Evolutionary conservation across 2,113 vertebrate species (phyloP).

Genomic region (Galemys pyrenaicus): DNA sequence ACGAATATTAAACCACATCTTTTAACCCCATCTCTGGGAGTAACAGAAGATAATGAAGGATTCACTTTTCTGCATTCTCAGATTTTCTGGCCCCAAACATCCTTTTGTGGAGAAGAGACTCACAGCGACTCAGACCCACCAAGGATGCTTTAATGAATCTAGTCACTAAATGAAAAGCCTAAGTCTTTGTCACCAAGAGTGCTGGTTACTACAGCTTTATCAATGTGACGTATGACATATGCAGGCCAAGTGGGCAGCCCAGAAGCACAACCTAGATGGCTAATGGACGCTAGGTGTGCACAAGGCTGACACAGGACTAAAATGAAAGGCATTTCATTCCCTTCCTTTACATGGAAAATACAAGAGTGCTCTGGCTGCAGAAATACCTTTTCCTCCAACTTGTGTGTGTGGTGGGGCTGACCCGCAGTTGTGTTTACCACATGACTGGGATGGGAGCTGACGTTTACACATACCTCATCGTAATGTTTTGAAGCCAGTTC

Average conservation of each 20-base stretch:
- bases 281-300: neutral
- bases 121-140: neutral
- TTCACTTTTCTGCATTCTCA: neutral
- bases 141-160: neutral
- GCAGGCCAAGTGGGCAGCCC: slow-evolving; percentile 53
- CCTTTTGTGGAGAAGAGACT: neutral
- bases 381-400: slow-evolving; percentile 72
- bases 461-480: neutral
- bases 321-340: slow-evolving; percentile 9
- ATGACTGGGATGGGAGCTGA: neutral
- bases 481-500: neutral
- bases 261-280: slow-evolving; percentile 41
- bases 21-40: neutral
- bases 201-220: neutral
- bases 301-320: slow-evolving; percentile 24
- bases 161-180: neutral
- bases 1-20: neutral
- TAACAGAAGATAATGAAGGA: neutral
- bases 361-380: slow-evolving; percentile 56
- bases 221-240: neutral
- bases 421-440: neutral
- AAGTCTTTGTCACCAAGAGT: neutral
- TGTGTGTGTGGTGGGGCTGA: neutral
- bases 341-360: neutral
- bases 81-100: neutral